Conservation (phyloP, 2,113 vertebrate species). For the Elephantulus edwardii region DNA sequence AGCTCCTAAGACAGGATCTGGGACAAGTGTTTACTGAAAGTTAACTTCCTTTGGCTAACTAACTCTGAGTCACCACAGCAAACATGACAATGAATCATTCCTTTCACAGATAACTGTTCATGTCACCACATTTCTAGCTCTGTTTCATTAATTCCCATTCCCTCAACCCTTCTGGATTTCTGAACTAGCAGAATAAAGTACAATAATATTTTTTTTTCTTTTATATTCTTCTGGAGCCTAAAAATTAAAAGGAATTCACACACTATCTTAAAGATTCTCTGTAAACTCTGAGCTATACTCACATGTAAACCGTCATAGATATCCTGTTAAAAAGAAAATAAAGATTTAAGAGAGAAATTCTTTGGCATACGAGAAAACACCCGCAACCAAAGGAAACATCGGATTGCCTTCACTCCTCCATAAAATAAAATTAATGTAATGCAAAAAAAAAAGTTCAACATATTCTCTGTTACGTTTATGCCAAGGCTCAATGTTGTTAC, state of each 20-base stretch:
- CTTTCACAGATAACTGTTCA: not conserved
- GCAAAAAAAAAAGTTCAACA: not conserved
- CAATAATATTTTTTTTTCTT: not conserved
- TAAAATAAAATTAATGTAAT: not conserved
- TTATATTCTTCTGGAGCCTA: not conserved
- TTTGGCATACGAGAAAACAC: no score
- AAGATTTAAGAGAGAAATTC: not conserved
- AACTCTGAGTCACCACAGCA: not conserved
- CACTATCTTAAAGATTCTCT: not conserved
- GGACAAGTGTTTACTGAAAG: not conserved
- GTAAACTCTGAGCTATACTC: not conserved
- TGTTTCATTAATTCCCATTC: no score
- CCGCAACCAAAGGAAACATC: not conserved
- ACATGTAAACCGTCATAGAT: not conserved
- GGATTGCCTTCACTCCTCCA: no score
- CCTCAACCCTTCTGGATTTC: no score
- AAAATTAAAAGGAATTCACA: not conserved
- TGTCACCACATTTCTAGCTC: no score
- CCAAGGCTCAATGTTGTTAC: not conserved
- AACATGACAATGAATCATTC: not conserved
- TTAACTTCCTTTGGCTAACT: not conserved
- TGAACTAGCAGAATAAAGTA: not conserved
- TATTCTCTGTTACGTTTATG: not conserved
- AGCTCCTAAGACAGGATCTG: not conserved
- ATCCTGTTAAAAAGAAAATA: not conserved